Conservation (phyloP, 2,797 vertebrate genomes). For the Chaenodraco wilsoni region DNA sequence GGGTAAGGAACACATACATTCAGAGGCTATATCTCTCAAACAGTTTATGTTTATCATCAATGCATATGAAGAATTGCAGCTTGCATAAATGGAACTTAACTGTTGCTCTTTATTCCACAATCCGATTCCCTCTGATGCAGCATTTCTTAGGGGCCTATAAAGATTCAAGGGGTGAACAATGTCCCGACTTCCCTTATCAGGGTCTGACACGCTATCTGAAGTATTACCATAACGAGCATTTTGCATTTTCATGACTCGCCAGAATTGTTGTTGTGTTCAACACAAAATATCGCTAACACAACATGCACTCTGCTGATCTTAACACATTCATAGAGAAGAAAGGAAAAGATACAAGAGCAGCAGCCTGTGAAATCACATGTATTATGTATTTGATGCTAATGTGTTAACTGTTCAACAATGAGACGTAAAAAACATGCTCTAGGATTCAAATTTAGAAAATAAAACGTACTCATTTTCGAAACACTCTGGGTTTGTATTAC, state of each 20-base stretch:
- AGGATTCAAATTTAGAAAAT: slow-evolving; percentile 14
- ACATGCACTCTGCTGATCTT: slow-evolving; percentile 37
- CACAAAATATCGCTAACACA: slow-evolving; percentile 54
- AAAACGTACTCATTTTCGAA: slow-evolving; percentile 1
- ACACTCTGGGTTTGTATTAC: slow-evolving; percentile 25
- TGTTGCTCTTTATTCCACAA: slow-evolving; percentile 36
- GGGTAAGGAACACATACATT: background rate
- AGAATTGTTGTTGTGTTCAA: slow-evolving; percentile 63
- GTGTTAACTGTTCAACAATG: slow-evolving; percentile 30
- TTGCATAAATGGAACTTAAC: slow-evolving; percentile 50
- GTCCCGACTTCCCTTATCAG: slow-evolving; percentile 66
- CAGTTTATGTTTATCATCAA: slow-evolving; percentile 16
- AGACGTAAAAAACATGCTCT: background rate
- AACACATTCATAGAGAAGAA: slow-evolving; percentile 32
- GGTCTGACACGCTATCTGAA: slow-evolving; percentile 63
- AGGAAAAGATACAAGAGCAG: slow-evolving; percentile 23
- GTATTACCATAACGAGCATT: slow-evolving; percentile 63
- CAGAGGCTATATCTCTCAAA: slow-evolving; percentile 24
- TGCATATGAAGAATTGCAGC: slow-evolving; percentile 17
- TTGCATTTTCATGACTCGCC: slow-evolving; percentile 59
- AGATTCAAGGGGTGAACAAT: slow-evolving; percentile 65
- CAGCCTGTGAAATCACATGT: slow-evolving; percentile 45
- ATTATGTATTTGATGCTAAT: slow-evolving; percentile 53
- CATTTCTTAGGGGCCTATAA: slow-evolving; percentile 45
- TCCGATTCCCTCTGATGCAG: slow-evolving; percentile 56